These are phyloP conservation scores for Channa striata DNA, from an alignment of 2,797 vertebrate species.

Conservation along the genomic window DNA sequence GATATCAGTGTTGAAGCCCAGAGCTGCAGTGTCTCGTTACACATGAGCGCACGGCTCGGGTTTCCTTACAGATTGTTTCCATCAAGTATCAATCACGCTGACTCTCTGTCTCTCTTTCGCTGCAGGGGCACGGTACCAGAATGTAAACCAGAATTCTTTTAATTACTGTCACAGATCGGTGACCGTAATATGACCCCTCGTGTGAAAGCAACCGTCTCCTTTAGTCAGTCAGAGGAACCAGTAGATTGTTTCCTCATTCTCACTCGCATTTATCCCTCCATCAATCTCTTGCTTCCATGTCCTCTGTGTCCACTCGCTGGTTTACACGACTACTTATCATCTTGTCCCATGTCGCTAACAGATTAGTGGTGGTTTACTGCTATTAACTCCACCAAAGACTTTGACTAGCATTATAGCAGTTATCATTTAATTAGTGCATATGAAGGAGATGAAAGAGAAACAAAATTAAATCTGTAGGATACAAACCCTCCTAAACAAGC, in stretches of 20 bases:
- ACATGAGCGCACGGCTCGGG: conserved; percentile 45
- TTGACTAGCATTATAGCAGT: conserved; percentile 20
- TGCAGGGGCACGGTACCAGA: conserved; percentile 39
- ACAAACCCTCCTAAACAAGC: conserved; percentile 25
- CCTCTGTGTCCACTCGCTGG: conserved; percentile 33
- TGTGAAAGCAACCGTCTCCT: conserved; percentile 28
- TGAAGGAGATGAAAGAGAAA: conserved; percentile 8
- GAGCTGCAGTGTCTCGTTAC: conserved; percentile 59
- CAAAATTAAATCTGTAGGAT: conserved; percentile 27
- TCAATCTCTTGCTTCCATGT: conserved; percentile 28
- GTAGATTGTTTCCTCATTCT: conserved; percentile 39
- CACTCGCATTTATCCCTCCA: conserved; percentile 38
- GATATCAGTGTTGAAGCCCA: not conserved
- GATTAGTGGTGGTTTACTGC: conserved; percentile 58
- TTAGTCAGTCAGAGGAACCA: conserved; percentile 5
- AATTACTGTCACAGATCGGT: conserved; percentile 35
- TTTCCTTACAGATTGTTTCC: conserved; percentile 77
- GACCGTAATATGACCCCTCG: conserved; percentile 24
- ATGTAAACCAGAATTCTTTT: conserved; percentile 47
- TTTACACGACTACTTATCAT: conserved; percentile 63
- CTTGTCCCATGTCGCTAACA: conserved; percentile 53
- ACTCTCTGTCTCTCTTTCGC: conserved; percentile 26
- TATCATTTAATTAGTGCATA: conserved; percentile 1
- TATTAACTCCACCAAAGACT: conserved; percentile 47
- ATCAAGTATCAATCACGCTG: conserved; percentile 66